phyloP scores from a whole-genome alignment of 2,888 invertebrate genomes.

The Cordilura impudica region DNA sequence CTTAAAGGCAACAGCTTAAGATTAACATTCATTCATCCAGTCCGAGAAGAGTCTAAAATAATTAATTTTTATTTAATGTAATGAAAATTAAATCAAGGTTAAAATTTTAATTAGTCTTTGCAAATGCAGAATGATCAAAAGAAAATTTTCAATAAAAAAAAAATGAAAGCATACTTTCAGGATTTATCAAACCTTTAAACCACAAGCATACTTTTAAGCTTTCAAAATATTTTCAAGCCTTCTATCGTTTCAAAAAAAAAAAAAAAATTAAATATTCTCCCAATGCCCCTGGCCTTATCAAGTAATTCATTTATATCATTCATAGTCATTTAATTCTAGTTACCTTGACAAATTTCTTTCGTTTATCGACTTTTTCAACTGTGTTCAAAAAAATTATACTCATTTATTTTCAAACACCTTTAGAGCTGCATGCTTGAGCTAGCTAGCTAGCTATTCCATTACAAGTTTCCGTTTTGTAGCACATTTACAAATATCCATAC shows the following conservation, averaged over 20 bases:
- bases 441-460: background rate
- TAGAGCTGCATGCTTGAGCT: background rate
- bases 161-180: too few relatives aligned
- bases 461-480: background rate
- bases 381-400: background rate
- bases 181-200: too few relatives aligned
- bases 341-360: constrained; percentile 1
- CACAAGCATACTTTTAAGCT: too few relatives aligned
- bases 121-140: too few relatives aligned
- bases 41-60: too few relatives aligned
- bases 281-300: too few relatives aligned
- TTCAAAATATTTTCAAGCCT: too few relatives aligned
- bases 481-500: background rate
- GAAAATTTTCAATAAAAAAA: too few relatives aligned
- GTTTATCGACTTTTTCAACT: background rate
- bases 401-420: background rate
- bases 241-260: too few relatives aligned
- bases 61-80: background rate
- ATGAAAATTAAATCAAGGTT: background rate
- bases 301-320: background rate
- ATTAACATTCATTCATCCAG: background rate
- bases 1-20: background rate
- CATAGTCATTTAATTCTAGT: background rate
- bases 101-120: background rate
- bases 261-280: too few relatives aligned